Percentiles rank a stretch among this genome's conserved stretches.
phyloP scores from a whole-genome alignment of 2,888 invertebrate genomes.

The Brachyptera risi region DNA sequence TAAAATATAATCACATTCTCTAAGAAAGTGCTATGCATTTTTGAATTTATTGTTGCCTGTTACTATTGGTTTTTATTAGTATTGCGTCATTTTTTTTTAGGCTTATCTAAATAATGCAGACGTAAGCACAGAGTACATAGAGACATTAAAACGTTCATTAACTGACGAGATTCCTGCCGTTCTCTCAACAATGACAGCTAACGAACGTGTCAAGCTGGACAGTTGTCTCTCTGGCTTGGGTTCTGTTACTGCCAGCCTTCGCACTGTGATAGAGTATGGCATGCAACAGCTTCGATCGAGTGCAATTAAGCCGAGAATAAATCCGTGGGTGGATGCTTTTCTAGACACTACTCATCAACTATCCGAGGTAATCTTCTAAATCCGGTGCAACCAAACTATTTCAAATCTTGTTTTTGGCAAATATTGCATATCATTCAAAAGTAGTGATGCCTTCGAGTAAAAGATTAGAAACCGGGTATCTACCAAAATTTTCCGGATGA shows the following conservation, averaged over 20 bases:
- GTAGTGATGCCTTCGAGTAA: no score
- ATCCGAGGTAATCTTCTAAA: conserved; percentile 61
- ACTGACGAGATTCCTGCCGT: conserved; percentile 63
- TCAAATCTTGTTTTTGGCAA: neutral
- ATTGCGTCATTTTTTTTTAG: conserved; percentile 47
- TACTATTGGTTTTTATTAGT: neutral
- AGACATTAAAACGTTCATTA: conserved; percentile 75
- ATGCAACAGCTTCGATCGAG: conserved; percentile 73
- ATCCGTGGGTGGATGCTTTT: conserved; percentile 81
- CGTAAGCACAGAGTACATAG: conserved; percentile 84
- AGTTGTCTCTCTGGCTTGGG: conserved; percentile 62
- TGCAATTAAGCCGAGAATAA: conserved; percentile 78
- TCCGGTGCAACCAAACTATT: neutral
- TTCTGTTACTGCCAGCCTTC: conserved; percentile 54
- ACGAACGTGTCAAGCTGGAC: conserved; percentile 67
- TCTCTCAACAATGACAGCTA: conserved; percentile 55
- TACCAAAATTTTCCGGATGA: no score
- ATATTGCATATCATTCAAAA: no score
- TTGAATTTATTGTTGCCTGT: no score
- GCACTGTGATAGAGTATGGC: conserved; percentile 71
- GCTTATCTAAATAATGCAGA: conserved; percentile 88
- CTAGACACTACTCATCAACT: conserved; percentile 70
- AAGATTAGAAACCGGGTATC: neutral
- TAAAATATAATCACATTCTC: no score
- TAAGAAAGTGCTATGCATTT: no score